Evolutionary conservation across 2,113 vertebrate species (phyloP).

Genomic region (Ochotona princeps): DNA sequence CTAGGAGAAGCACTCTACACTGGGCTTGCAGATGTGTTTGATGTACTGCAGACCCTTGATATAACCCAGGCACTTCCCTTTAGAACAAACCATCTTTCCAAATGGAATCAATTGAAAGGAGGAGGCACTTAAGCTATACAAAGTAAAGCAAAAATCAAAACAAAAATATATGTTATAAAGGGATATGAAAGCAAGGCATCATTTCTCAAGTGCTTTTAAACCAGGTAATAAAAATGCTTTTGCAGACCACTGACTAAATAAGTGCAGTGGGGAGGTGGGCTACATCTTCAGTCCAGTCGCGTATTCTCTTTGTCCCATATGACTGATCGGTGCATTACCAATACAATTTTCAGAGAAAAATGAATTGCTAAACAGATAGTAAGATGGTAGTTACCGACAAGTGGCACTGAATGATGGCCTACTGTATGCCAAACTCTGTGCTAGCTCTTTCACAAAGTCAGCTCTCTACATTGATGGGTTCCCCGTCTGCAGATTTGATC

Average conservation of each 20-base stretch:
- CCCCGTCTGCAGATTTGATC: neutral
- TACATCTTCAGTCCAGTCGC: neutral
- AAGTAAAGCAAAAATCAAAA: constrained; percentile 52
- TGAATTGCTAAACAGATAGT: neutral
- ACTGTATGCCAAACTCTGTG: neutral
- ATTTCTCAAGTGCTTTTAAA: constrained; percentile 8
- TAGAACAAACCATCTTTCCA: constrained; percentile 68
- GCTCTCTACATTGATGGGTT: neutral
- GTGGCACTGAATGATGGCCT: neutral
- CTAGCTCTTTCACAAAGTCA: neutral
- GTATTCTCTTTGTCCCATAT: neutral
- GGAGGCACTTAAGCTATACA: constrained; percentile 56
- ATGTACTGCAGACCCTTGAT: constrained; percentile 65
- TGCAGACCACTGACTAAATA: neutral
- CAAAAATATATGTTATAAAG: constrained; percentile 56
- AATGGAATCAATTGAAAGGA: constrained; percentile 61
- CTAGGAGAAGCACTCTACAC: constrained; percentile 27
- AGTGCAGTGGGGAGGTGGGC: neutral
- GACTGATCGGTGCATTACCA: neutral
- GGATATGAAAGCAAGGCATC: constrained; percentile 37
- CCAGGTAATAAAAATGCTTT: constrained; percentile 30
- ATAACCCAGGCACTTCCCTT: constrained; percentile 59
- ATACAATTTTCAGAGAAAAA: constrained; percentile 9
- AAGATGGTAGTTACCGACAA: neutral
- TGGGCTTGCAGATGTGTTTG: constrained; percentile 67